These are phyloP conservation scores for Aporophyla nigra DNA, from an alignment of 2,888 invertebrate genomes.

Conservation along the genomic window DNA sequence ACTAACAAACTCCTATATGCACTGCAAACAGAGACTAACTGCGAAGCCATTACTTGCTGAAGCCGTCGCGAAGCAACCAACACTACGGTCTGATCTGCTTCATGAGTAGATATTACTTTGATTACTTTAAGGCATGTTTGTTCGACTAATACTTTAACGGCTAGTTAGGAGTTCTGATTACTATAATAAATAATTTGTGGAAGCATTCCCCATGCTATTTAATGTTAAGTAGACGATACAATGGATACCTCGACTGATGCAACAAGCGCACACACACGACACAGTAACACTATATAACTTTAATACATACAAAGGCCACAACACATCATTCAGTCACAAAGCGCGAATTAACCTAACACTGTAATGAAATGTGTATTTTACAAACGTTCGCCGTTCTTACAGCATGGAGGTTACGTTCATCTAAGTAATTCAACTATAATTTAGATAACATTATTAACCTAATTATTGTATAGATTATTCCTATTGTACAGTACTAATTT, in stretches of 20 bases:
- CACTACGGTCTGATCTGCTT: conserved; percentile 51
- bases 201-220: conserved; percentile 83
- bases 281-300: conserved; percentile 82
- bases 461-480: conserved; percentile 82
- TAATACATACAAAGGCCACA: conserved; percentile 90
- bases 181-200: conserved; percentile 84
- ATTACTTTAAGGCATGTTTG: conserved; percentile 83
- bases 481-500: conserved; percentile 82
- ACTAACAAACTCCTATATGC: conserved; percentile 84
- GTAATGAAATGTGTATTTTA: conserved; percentile 82
- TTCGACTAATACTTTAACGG: conserved; percentile 84
- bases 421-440: conserved; percentile 77
- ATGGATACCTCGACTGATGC: conserved; percentile 83
- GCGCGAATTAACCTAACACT: conserved; percentile 84
- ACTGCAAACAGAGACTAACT: conserved; percentile 75
- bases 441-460: conserved; percentile 80
- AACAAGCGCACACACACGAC: conserved; percentile 87
- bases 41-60: conserved; percentile 80
- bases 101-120: conserved; percentile 65
- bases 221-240: conserved; percentile 80
- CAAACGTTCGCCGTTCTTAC: conserved; percentile 73
- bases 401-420: conserved; percentile 71
- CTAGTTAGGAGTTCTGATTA: conserved; percentile 79
- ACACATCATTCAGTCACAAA: conserved; percentile 91
- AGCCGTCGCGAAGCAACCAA: conserved; percentile 78